Percentiles rank a stretch among this genome's conserved stretches.
phyloP scores from a whole-genome alignment of 30 jellyfish, hydroid and myxozoan genomes.

The Hydractinia symbiolongicarpus region DNA sequence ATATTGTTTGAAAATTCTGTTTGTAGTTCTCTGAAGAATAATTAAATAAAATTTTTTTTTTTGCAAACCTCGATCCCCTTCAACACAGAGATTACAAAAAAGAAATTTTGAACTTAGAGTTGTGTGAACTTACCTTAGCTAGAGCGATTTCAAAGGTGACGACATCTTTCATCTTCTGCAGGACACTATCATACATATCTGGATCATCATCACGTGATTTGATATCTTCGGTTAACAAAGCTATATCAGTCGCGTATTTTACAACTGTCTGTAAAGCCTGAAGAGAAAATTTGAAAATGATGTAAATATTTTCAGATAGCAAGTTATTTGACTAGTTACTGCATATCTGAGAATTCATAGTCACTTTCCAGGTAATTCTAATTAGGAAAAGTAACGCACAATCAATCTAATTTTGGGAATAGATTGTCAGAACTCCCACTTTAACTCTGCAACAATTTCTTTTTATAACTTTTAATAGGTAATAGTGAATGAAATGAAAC shows the following conservation, averaged over 20 bases:
- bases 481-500: too few relatives aligned
- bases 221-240: conserved; percentile 48
- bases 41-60: too few relatives aligned
- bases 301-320: neutral
- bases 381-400: neutral
- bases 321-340: neutral
- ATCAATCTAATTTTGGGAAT: too few relatives aligned
- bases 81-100: too few relatives aligned
- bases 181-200: conserved; percentile 23
- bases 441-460: too few relatives aligned
- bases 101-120: too few relatives aligned
- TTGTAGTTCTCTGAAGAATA: too few relatives aligned
- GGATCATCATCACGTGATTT: conserved; percentile 24
- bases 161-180: conserved; percentile 59
- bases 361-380: neutral
- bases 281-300: neutral
- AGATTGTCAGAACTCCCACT: too few relatives aligned
- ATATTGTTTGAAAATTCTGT: too few relatives aligned
- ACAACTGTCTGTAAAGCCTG: conserved; percentile 61
- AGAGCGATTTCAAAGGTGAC: conserved; percentile 52
- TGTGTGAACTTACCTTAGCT: conserved; percentile 47
- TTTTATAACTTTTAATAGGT: too few relatives aligned
- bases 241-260: conserved; percentile 66
- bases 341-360: neutral
- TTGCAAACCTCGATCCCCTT: too few relatives aligned